These are phyloP conservation scores for Mallotus villosus DNA, from an alignment of 2,797 vertebrate genomes.

Conservation along the genomic window DNA sequence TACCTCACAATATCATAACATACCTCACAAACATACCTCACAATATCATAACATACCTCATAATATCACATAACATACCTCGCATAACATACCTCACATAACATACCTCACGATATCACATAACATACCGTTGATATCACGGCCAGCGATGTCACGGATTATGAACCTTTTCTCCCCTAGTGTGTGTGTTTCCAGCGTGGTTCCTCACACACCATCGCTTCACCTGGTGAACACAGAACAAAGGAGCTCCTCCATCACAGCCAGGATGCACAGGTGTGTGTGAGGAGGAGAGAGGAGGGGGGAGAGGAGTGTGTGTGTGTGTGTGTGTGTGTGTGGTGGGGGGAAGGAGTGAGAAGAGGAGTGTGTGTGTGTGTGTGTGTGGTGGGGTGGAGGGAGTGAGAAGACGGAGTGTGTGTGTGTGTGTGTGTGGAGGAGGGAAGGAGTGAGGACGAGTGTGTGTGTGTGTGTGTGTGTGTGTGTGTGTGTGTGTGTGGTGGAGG, in stretches of 20 bases:
- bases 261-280: constrained; percentile 43
- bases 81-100: too few relatives aligned
- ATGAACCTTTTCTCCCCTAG: constrained; percentile 28
- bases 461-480: constrained; percentile 7
- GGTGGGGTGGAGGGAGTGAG: too few relatives aligned
- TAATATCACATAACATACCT: too few relatives aligned
- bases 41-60: too few relatives aligned
- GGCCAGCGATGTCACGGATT: constrained; percentile 43
- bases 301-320: constrained; percentile 19
- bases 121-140: constrained; percentile 27
- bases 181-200: not conserved
- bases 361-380: too few relatives aligned
- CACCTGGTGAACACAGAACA: constrained; percentile 35
- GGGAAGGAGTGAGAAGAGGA: constrained; percentile 28
- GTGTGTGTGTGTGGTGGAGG: too few relatives aligned
- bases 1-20: too few relatives aligned
- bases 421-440: too few relatives aligned
- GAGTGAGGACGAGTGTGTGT: not conserved
- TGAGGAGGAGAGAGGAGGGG: constrained; percentile 10
- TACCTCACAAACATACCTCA: too few relatives aligned
- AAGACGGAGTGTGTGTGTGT: too few relatives aligned
- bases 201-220: constrained; percentile 26
- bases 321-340: too few relatives aligned
- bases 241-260: constrained; percentile 12
- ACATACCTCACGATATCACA: constrained; percentile 22